These are phyloP conservation scores for Kryptopterus vitreolus DNA, from an alignment of 2,797 vertebrate genomes.

Conservation along the genomic window DNA sequence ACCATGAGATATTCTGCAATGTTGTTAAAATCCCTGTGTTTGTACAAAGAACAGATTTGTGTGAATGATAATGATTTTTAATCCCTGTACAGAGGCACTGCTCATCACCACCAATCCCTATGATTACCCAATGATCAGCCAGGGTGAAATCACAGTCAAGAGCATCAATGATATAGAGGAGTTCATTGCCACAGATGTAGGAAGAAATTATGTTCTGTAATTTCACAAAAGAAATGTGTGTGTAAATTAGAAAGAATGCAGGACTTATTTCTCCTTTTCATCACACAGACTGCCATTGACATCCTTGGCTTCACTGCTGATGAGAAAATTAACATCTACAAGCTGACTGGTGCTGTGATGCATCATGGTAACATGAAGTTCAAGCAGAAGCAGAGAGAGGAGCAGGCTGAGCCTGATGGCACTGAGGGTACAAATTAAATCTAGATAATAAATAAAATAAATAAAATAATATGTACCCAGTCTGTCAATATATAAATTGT, in stretches of 20 bases:
- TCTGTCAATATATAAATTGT: not conserved
- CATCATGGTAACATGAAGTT: slow-evolving; percentile 93
- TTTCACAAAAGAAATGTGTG: not conserved
- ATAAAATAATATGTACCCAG: not conserved
- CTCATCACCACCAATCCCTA: slow-evolving; percentile 27
- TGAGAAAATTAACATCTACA: slow-evolving; percentile 86
- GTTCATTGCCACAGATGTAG: slow-evolving; percentile 12
- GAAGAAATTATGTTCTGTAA: no score
- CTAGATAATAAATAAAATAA: not conserved
- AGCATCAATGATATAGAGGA: slow-evolving; percentile 8
- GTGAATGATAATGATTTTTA: not conserved
- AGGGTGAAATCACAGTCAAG: slow-evolving; percentile 18
- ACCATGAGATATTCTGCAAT: not conserved
- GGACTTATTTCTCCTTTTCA: not conserved
- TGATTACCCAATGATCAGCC: slow-evolving; percentile 15
- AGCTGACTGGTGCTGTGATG: slow-evolving; percentile 87
- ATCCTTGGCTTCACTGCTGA: slow-evolving; percentile 86
- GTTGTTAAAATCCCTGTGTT: not conserved
- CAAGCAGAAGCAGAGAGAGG: slow-evolving; percentile 63
- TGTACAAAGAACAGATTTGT: not conserved
- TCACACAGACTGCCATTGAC: slow-evolving; percentile 79
- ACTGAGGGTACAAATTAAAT: no score
- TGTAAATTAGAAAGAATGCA: not conserved
- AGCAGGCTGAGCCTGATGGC: no score
- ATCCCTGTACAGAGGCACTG: slow-evolving; percentile 2